Percentiles rank a stretch among this genome's conserved stretches.
Conservation (phyloP, 2,888 invertebrate species). For the Lamellibrachia satsuma region DNA sequence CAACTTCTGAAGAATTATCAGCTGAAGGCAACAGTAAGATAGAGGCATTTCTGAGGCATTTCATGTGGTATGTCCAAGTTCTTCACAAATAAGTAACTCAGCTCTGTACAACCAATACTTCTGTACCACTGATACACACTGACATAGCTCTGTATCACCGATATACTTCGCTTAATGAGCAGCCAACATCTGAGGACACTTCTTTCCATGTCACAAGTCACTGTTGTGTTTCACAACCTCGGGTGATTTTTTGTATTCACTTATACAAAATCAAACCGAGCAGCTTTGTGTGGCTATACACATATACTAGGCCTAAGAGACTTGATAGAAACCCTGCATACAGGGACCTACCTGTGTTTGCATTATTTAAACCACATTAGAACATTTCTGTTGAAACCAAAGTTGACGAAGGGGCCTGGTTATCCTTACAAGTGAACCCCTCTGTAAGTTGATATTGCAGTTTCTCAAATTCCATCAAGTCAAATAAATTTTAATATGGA, state of each 20-base stretch:
- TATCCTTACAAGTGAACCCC: background rate
- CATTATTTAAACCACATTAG: background rate
- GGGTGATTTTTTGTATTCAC: background rate
- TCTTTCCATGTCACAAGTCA: too few species aligned
- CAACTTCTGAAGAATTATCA: background rate
- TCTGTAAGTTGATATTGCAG: background rate
- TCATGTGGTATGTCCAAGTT: background rate
- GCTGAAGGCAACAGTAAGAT: background rate
- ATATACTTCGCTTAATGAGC: background rate
- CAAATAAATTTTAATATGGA: too few species aligned
- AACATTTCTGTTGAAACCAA: background rate
- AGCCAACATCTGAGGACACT: background rate
- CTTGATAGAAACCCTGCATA: background rate
- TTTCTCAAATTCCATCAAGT: background rate
- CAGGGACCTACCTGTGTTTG: background rate
- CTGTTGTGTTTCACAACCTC: too few species aligned
- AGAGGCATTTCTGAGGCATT: background rate
- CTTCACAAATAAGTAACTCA: background rate
- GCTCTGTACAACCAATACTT: background rate
- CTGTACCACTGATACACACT: background rate
- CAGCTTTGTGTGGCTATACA: background rate
- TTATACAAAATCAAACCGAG: background rate
- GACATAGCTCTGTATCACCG: background rate
- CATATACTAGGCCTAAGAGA: background rate
- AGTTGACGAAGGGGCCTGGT: background rate